phyloP scores from a whole-genome alignment of 2,113 vertebrate genomes.

The Orcinus orca region DNA sequence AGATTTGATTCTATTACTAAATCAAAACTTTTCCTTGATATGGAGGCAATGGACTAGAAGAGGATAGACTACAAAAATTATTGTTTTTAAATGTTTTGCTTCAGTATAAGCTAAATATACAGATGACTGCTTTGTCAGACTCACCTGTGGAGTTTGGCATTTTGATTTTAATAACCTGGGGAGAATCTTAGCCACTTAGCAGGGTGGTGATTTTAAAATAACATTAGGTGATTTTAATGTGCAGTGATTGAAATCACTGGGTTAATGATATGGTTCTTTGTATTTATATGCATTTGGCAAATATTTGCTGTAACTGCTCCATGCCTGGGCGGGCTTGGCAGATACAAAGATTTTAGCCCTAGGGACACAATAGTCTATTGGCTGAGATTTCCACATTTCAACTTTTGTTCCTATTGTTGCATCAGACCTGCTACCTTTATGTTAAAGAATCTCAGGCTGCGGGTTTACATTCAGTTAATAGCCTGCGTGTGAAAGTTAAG shows the following conservation, averaged over 20 bases:
- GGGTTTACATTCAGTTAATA: neutral
- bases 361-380: neutral
- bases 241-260: neutral
- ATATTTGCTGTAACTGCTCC: neutral
- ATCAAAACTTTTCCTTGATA: neutral
- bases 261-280: neutral
- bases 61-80: neutral
- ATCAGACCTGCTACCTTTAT: neutral
- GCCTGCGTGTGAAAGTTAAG: slow-evolving; percentile 52
- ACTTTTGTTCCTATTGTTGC: neutral
- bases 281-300: neutral
- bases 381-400: neutral
- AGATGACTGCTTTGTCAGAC: neutral
- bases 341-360: neutral
- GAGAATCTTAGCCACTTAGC: neutral
- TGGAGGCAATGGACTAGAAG: neutral
- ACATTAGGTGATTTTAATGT: neutral
- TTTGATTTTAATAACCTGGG: neutral
- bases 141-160: neutral
- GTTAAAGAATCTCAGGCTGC: neutral
- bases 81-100: neutral
- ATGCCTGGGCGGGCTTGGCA: neutral
- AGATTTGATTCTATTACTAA: neutral
- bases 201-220: neutral
- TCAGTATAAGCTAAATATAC: neutral